Conservation (phyloP, 2,888 invertebrate genomes). For the Psylliodes chrysocephalus region DNA sequence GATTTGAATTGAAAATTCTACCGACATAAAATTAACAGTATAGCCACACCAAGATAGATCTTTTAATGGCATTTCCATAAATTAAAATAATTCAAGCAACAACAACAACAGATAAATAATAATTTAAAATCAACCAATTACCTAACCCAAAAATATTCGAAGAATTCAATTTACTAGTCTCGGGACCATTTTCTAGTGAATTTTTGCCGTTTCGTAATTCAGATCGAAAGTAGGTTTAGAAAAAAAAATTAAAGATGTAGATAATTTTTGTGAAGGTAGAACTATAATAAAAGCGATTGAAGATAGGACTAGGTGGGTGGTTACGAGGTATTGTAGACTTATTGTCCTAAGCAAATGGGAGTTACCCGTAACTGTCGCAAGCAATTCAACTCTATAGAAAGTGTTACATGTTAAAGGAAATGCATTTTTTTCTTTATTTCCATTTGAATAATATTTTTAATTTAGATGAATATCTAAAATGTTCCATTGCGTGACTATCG, state of each 20-base stretch:
- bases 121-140: not conserved
- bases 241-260: conserved; percentile 33
- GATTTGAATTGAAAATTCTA: no score
- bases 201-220: conserved; percentile 25
- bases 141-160: conserved; percentile 21
- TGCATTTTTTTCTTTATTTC: conserved; percentile 26
- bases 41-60: no score
- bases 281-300: conserved; percentile 38
- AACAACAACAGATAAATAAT: not conserved
- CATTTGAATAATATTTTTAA: conserved; percentile 32
- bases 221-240: conserved; percentile 23
- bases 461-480: conserved; percentile 28
- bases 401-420: conserved; percentile 32
- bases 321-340: conserved; percentile 35
- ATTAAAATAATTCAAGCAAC: not conserved
- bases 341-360: conserved; percentile 38
- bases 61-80: not conserved
- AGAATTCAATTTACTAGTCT: conserved; percentile 11
- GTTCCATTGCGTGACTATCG: conserved; percentile 17
- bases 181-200: conserved; percentile 7
- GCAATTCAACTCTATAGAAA: conserved; percentile 34
- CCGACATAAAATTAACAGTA: no score
- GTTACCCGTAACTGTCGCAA: conserved; percentile 35
- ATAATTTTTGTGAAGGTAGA: conserved; percentile 35
- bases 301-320: conserved; percentile 40